These are phyloP conservation scores for Andrena trimmerana DNA, from an alignment of 2,888 invertebrate species.

Conservation along the genomic window DNA sequence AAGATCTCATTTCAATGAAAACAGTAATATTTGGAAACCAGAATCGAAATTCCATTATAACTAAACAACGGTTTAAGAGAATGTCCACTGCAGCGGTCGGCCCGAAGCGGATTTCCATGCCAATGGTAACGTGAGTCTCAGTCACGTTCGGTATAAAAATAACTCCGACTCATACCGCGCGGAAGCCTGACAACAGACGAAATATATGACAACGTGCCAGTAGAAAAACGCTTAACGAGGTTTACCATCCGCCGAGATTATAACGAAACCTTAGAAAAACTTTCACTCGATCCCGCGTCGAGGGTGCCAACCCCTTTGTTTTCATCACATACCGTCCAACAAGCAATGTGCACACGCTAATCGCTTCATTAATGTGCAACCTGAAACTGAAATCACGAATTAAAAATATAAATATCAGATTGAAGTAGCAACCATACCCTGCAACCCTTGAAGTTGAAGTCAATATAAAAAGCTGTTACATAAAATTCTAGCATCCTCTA, in stretches of 20 bases:
- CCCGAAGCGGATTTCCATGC: background rate
- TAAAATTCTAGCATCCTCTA: too few relatives aligned
- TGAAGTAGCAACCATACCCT: too few relatives aligned
- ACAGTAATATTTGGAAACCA: too few relatives aligned
- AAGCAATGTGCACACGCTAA: background rate
- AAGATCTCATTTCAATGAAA: background rate
- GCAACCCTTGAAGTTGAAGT: too few relatives aligned
- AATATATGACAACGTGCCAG: conserved; percentile 2
- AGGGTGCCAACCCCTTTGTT: background rate
- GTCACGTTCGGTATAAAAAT: conserved; percentile 27
- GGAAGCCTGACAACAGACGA: conserved; percentile 30
- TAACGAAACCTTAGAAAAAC: conserved; percentile 45
- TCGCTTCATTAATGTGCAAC: too few relatives aligned
- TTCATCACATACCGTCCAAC: background rate
- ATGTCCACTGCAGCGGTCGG: background rate
- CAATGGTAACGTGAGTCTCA: conserved; percentile 5
- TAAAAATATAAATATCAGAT: too few relatives aligned
- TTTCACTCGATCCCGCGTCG: background rate
- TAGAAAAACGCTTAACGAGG: conserved; percentile 27
- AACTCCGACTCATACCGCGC: conserved; percentile 13
- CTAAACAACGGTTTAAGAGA: background rate
- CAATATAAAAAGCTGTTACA: too few relatives aligned
- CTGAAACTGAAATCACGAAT: too few relatives aligned
- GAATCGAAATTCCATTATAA: background rate
- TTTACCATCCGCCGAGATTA: conserved; percentile 46